Percentiles rank a stretch among this genome's conserved stretches.
phyloP scores from a whole-genome alignment of 92 coral and sea anemone genomes.

The Isaurus tuberculatus region DNA sequence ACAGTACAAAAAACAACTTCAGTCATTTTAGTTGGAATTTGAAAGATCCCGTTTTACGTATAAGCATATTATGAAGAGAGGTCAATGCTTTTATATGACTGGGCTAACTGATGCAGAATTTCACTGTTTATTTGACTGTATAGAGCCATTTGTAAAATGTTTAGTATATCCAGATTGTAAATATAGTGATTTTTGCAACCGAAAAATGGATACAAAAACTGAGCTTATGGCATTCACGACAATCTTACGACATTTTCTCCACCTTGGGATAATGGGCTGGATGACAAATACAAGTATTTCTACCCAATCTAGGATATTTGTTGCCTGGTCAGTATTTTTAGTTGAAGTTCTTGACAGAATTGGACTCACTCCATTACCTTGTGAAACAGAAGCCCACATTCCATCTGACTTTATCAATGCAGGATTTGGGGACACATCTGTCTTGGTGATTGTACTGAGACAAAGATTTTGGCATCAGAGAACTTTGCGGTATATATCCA shows the following conservation, averaged over 20 bases:
- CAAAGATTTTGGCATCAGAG: constrained; percentile 39
- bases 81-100: constrained; percentile 21
- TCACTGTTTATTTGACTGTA: neutral
- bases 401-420: constrained; percentile 40
- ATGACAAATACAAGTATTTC: constrained; percentile 38
- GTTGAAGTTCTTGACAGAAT: constrained; percentile 34
- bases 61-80: constrained; percentile 43
- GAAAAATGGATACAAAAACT: neutral
- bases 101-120: neutral
- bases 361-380: constrained; percentile 38
- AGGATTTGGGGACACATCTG: constrained; percentile 55
- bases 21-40: constrained; percentile 28
- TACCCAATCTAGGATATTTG: constrained; percentile 45
- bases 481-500: constrained; percentile 63
- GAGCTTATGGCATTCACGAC: neutral
- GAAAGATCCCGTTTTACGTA: constrained; percentile 47
- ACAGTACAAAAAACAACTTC: constrained; percentile 20
- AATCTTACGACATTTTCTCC: constrained; percentile 20
- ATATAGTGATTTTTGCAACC: neutral
- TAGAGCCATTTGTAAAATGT: neutral
- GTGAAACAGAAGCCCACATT: constrained; percentile 42
- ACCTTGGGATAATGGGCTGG: constrained; percentile 41
- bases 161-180: constrained; percentile 2
- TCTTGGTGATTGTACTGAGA: constrained; percentile 52
- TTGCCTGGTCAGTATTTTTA: constrained; percentile 46